A percentile compares a stretch with the other conserved stretches of the same genome.
phyloP scores from a whole-genome alignment of 2,113 vertebrate genomes.

The Meriones unguiculatus region DNA sequence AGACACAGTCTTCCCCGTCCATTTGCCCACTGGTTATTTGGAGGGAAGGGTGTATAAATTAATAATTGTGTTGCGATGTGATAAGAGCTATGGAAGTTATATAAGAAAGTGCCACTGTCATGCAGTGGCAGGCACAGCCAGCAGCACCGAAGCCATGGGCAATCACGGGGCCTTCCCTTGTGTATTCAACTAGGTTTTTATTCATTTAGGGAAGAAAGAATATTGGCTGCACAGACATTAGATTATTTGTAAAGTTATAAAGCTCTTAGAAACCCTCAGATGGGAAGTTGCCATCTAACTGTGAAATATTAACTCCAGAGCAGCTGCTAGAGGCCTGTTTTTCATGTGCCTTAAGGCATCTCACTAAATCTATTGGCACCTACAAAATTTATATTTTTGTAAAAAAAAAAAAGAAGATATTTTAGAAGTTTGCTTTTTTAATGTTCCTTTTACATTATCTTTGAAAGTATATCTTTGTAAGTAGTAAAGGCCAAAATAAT shows the following conservation, averaged over 20 bases:
- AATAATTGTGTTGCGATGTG: slow-evolving; percentile 37
- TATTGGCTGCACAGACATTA: slow-evolving; percentile 17
- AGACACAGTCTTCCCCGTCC: background rate
- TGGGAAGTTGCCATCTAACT: slow-evolving; percentile 33
- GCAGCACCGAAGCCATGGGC: background rate
- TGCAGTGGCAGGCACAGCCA: background rate
- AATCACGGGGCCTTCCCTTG: background rate
- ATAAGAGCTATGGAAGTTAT: slow-evolving; percentile 24
- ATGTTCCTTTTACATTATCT: slow-evolving; percentile 48
- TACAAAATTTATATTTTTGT: slow-evolving; percentile 22
- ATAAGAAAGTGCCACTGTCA: background rate
- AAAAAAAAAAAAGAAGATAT: background rate
- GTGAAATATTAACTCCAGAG: slow-evolving; percentile 58
- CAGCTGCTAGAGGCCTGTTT: background rate
- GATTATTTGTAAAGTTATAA: slow-evolving; percentile 55
- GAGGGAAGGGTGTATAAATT: slow-evolving; percentile 18
- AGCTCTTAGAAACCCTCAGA: slow-evolving; percentile 38
- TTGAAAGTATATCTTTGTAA: slow-evolving; percentile 45
- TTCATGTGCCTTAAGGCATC: slow-evolving; percentile 10
- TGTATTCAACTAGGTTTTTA: slow-evolving; percentile 21
- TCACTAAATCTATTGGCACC: background rate
- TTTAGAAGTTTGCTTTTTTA: slow-evolving; percentile 43
- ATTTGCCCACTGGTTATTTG: slow-evolving; percentile 1
- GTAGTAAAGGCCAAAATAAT: slow-evolving; percentile 36
- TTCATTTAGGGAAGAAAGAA: slow-evolving; percentile 49